Base-by-base conservation (phyloP, 2,888 invertebrate genomes). In the Coelinius sp. region DNA sequence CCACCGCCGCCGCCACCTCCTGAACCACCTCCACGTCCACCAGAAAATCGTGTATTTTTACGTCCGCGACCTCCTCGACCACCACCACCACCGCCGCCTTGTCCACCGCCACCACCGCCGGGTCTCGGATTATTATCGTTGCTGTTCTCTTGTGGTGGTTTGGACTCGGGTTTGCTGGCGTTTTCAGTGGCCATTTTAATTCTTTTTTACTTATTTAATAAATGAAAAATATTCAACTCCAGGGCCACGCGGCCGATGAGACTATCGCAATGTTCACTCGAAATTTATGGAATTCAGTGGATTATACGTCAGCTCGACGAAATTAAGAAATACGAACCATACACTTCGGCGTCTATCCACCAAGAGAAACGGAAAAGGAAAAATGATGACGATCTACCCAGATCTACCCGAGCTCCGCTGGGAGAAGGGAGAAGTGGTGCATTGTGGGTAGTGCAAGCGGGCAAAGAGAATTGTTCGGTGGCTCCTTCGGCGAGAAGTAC, bases 101-200 rank as follows among this genome's bases (percentile, higher is more conserved):
- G 44, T 52, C 78, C 73, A 20, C 79, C 62, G 67, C 71, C 35
- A n/a, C n/a, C n/a, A n/a, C 78, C 76, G 24, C 77, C 75, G 12
- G 82, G 80, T 31, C 81, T 80, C 6, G 79, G 78, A 68, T 77
- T 79, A 74, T 83, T 82, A 24, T 84, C 84, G 66, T 79, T 83
- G 12, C 76, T 81, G 20, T 80, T 83, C 31, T 84, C 83, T 8
- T 78, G 77, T 2, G 82, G 70, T 0, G 82, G 63, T 24, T 79
- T 85, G 6, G 78, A 8, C 53, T 87, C 86, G 0, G 78, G 25
- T 52, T 86, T 86, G 0, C 81, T 80, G 10, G 79, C 74, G 5
- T 80, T 79, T 65, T 86, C 86, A 2, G 83, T 78, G 49, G 84
- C 85, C 76, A 82, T 82, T 46, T 69, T 27, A 31, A 2, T 12